These are phyloP conservation scores for Cepaea hortensis DNA, from an alignment of 2,888 invertebrate genomes.

Conservation along the genomic window DNA sequence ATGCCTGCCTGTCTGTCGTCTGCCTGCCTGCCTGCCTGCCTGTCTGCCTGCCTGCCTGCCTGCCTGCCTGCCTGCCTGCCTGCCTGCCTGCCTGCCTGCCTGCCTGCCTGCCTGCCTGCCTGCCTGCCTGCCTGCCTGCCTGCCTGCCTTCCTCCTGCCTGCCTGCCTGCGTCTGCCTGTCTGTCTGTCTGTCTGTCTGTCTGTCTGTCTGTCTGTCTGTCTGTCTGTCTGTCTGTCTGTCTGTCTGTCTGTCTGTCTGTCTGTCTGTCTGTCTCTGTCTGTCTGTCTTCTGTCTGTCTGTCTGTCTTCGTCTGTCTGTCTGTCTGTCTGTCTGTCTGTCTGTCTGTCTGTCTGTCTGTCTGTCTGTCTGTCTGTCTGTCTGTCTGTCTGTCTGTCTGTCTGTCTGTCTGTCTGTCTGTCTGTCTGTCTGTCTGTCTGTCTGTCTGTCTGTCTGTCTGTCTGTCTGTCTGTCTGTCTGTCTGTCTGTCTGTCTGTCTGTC, in stretches of 20 bases:
- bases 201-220: too few relatives aligned
- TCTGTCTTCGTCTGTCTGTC: not conserved
- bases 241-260: constrained; percentile 13
- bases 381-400: not conserved
- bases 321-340: constrained; percentile 13
- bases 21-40: too few relatives aligned
- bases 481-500: constrained; percentile 13
- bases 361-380: too few relatives aligned
- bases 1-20: not conserved
- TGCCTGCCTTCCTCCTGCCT: too few relatives aligned
- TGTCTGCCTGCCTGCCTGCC: not conserved
- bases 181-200: not conserved
- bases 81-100: not conserved
- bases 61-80: not conserved
- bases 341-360: not conserved
- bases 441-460: too few relatives aligned
- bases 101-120: too few relatives aligned
- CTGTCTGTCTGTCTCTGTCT: not conserved
- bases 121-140: not conserved
- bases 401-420: constrained; percentile 13
- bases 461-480: constrained; percentile 10
- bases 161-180: too few relatives aligned
- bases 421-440: not conserved
- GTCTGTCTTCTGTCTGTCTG: too few relatives aligned
- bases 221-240: not conserved